phyloP scores from a whole-genome alignment of 2,888 invertebrate genomes.

The Ophion ellenae region DNA sequence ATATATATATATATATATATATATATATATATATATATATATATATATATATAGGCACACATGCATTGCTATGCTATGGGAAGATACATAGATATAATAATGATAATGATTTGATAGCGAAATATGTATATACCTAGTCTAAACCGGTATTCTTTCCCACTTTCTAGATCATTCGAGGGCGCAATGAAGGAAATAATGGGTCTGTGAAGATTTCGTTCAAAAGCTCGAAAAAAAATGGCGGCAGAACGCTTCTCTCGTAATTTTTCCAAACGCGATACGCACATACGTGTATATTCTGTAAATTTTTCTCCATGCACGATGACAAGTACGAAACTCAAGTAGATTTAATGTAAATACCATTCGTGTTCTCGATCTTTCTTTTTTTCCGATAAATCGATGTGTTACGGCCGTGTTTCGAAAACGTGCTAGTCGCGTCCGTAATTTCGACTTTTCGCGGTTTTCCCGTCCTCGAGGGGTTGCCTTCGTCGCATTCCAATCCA shows the following conservation, averaged over 20 bases:
- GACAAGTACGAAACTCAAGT: conserved; percentile 33
- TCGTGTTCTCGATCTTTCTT: neutral
- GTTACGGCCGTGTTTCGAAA: neutral
- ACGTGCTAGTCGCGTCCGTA: neutral
- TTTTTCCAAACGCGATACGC: neutral
- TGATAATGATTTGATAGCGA: neutral
- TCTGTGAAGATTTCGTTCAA: neutral
- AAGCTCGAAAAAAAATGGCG: neutral
- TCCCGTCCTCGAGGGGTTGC: too few relatives aligned
- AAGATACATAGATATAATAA: neutral
- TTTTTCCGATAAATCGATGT: neutral
- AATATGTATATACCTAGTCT: neutral
- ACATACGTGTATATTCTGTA: conserved; percentile 10
- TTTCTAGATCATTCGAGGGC: conserved; percentile 21
- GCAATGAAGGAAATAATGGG: conserved; percentile 27
- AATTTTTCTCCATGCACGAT: neutral
- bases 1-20: too few relatives aligned
- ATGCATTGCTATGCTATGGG: neutral
- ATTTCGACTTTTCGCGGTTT: too few relatives aligned
- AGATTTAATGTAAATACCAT: neutral
- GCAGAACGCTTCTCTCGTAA: neutral
- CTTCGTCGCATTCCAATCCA: neutral
- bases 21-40: too few relatives aligned
- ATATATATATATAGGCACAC: neutral
- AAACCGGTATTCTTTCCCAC: neutral